Percentiles rank a stretch among this genome's conserved stretches.
phyloP scores from a whole-genome alignment of 2,888 invertebrate species.

The Carabus problematicus region DNA sequence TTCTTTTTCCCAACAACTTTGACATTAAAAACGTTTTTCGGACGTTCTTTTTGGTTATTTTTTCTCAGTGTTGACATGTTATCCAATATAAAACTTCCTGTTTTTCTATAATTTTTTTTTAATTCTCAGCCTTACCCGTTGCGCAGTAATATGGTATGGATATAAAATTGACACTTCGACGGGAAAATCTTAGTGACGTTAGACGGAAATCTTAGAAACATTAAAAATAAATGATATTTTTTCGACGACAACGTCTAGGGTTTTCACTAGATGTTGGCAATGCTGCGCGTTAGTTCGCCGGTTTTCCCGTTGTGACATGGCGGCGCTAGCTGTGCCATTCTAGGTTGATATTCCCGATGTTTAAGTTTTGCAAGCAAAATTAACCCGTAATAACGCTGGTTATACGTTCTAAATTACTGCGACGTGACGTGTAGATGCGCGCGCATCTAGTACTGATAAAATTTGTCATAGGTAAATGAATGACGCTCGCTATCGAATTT shows the following conservation, averaged over 20 bases:
- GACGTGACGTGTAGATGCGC: constrained; percentile 12
- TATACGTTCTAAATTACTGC: constrained; percentile 24
- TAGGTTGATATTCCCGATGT: constrained; percentile 23
- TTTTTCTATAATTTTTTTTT: constrained; percentile 35
- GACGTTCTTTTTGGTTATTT: constrained; percentile 41
- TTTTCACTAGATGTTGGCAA: constrained; percentile 28
- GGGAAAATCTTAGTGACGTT: constrained; percentile 1
- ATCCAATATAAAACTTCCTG: constrained; percentile 42
- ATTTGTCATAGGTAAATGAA: constrained; percentile 33
- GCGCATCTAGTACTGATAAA: constrained; percentile 34
- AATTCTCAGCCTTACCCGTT: not conserved
- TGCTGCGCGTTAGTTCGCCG: constrained; percentile 24
- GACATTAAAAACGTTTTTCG: constrained; percentile 42
- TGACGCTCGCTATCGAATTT: constrained; percentile 44
- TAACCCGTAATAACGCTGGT: constrained; percentile 9
- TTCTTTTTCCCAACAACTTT: constrained; percentile 32
- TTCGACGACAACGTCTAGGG: constrained; percentile 31
- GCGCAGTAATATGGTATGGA: not conserved
- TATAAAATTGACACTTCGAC: not conserved
- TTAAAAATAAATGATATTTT: constrained; percentile 42
- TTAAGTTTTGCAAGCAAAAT: constrained; percentile 14
- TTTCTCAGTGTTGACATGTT: constrained; percentile 42
- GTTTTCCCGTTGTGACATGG: constrained; percentile 21
- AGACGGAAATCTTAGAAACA: constrained; percentile 37
- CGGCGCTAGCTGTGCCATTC: constrained; percentile 14